phyloP scores from a whole-genome alignment of 2,113 vertebrate genomes.

The Himantopus leucocephalus region DNA sequence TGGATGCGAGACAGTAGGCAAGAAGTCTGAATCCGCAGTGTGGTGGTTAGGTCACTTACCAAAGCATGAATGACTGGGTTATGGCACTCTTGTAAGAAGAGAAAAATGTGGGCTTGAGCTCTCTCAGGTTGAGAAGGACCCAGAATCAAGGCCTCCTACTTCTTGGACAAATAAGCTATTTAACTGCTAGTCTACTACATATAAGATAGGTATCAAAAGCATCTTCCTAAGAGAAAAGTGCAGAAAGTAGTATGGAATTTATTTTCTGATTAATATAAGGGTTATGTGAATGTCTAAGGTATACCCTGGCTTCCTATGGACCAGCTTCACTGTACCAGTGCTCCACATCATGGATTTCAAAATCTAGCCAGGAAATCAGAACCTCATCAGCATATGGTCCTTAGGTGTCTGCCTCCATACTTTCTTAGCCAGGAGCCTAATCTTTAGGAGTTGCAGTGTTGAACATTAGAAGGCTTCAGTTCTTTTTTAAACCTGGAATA shows the following conservation, averaged over 20 bases:
- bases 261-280: neutral
- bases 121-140: neutral
- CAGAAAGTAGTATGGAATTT: neutral
- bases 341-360: neutral
- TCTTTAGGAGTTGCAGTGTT: neutral
- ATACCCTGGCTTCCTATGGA: neutral
- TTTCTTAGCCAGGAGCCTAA: neutral
- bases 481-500: neutral
- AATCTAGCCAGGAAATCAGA: neutral
- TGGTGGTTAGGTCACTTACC: neutral
- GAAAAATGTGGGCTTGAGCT: neutral
- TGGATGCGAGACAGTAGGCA: neutral
- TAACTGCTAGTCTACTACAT: neutral
- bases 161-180: neutral
- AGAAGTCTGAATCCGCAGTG: neutral
- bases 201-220: neutral
- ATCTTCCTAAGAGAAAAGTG: neutral
- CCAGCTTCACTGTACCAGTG: neutral
- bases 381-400: neutral
- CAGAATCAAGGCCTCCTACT: neutral
- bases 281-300: neutral
- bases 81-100: neutral
- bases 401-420: neutral
- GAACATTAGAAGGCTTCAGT: neutral
- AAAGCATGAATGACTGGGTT: rapidly evolving